Conservation (phyloP, 1,140 invertebrate species). For the Apocrypta bakeri region DNA sequence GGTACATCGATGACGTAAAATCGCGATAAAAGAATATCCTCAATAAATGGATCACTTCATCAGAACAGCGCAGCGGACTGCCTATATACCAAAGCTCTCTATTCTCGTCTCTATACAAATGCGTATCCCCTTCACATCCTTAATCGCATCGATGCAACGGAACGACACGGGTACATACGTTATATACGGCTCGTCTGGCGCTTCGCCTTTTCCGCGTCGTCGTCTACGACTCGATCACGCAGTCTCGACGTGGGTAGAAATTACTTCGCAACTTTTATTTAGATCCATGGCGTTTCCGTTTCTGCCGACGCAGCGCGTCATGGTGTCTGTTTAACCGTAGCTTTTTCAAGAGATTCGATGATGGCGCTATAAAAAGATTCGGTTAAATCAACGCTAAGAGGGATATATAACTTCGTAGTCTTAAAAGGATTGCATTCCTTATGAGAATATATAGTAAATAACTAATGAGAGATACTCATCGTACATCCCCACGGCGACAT, state of each 20-base stretch:
- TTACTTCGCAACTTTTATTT: constrained; percentile 58
- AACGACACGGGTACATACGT: not conserved
- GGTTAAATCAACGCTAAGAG: not conserved
- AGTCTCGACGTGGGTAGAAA: constrained; percentile 57
- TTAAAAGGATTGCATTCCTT: too few species aligned
- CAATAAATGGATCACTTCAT: too few species aligned
- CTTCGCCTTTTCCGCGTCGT: constrained; percentile 19
- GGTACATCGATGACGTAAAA: too few species aligned
- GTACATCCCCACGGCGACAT: too few species aligned
- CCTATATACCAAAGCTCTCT: too few species aligned
- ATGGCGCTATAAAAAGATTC: not conserved
- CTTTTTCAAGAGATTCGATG: not conserved
- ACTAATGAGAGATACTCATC: too few species aligned
- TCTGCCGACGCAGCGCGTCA: constrained; percentile 47
- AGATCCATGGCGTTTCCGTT: constrained; percentile 60
- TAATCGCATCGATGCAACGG: constrained; percentile 2
- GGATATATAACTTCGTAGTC: too few species aligned
- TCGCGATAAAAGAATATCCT: too few species aligned
- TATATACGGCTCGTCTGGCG: not conserved
- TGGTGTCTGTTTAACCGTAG: not conserved
- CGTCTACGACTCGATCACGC: not conserved
- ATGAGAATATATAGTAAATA: too few species aligned
- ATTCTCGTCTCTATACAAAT: too few species aligned
- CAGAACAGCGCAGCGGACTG: too few species aligned
- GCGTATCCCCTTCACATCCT: not conserved